Conservation (phyloP, 2,797 vertebrate genomes). For the Macroramphosus scolopax region DNA sequence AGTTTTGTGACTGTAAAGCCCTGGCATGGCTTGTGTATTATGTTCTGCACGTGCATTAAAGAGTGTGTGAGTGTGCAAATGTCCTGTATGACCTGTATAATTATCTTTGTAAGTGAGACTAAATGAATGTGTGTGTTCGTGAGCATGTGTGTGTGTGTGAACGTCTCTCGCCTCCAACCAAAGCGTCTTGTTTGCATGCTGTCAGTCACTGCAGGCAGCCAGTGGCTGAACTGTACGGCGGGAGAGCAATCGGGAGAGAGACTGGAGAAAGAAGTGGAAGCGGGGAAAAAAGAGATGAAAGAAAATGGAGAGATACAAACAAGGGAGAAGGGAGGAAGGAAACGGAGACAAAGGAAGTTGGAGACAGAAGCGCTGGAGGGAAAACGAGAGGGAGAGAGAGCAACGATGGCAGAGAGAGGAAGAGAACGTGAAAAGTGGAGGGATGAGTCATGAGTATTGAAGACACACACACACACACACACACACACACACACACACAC, state of each 20-base stretch:
- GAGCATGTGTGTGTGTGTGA: constrained; percentile 15
- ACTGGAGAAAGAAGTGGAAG: constrained; percentile 34
- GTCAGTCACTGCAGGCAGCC: constrained; percentile 60
- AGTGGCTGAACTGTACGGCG: constrained; percentile 48
- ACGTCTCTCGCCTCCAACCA: constrained; percentile 29
- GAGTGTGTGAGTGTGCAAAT: constrained; percentile 1
- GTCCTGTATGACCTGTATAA: constrained; percentile 23
- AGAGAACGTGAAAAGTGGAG: too few relatives aligned
- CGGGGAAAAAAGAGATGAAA: constrained; percentile 56
- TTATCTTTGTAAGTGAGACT: constrained; percentile 31
- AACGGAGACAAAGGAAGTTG: constrained; percentile 37
- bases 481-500: constrained; percentile 1
- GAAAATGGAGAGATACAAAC: constrained; percentile 36
- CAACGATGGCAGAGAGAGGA: constrained; percentile 5
- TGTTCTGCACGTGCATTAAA: not conserved
- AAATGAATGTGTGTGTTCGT: constrained; percentile 17
- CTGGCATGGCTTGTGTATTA: not conserved
- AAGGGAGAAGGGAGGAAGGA: constrained; percentile 35
- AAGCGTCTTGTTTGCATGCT: constrained; percentile 53
- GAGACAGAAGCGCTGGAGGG: constrained; percentile 27
- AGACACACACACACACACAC: too few relatives aligned
- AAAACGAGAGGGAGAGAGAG: constrained; percentile 21
- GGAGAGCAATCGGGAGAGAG: constrained; percentile 24
- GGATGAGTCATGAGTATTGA: too few relatives aligned
- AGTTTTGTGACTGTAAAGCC: too few relatives aligned